phyloP scores from a whole-genome alignment of 2,797 vertebrate species.

The Enteromius thamalakanensis region DNA sequence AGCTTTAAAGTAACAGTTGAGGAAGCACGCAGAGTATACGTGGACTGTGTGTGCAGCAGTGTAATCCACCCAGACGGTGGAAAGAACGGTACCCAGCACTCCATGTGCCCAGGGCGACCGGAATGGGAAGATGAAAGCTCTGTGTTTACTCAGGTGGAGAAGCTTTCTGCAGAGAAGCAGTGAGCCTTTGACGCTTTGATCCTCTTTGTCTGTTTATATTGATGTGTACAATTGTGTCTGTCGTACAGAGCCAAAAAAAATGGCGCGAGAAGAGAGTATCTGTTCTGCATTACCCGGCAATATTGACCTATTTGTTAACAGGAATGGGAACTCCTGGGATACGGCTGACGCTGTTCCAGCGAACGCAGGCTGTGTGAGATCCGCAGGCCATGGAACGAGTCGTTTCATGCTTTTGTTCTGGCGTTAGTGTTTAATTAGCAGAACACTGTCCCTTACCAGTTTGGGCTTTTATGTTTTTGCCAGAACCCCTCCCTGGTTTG shows the following conservation, averaged over 20 bases:
- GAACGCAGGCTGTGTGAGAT: constrained; percentile 26
- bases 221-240: constrained; percentile 48
- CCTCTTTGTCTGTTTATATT: constrained; percentile 54
- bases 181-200: constrained; percentile 58
- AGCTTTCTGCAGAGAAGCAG: constrained; percentile 54
- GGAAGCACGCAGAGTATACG: constrained; percentile 10
- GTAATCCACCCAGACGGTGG: constrained; percentile 58
- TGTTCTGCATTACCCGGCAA: constrained; percentile 23
- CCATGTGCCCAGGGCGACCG: constrained; percentile 52
- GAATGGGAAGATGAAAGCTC: constrained; percentile 64
- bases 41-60: constrained; percentile 49
- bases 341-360: constrained; percentile 5
- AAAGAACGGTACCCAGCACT: constrained; percentile 43
- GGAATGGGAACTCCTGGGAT: constrained; percentile 28
- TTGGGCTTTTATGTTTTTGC: constrained; percentile 46
- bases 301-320: constrained; percentile 41
- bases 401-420: constrained; percentile 35
- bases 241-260: constrained; percentile 24
- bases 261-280: constrained; percentile 16
- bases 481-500: constrained; percentile 26
- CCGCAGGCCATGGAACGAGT: constrained; percentile 37
- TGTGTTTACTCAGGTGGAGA: constrained; percentile 62
- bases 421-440: constrained; percentile 35
- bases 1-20: constrained; percentile 46
- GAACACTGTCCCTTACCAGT: constrained; percentile 29